Percentiles rank a stretch among this genome's conserved stretches.
Conservation (phyloP, 2,797 vertebrate species). For the Hybognathus amarus region DNA sequence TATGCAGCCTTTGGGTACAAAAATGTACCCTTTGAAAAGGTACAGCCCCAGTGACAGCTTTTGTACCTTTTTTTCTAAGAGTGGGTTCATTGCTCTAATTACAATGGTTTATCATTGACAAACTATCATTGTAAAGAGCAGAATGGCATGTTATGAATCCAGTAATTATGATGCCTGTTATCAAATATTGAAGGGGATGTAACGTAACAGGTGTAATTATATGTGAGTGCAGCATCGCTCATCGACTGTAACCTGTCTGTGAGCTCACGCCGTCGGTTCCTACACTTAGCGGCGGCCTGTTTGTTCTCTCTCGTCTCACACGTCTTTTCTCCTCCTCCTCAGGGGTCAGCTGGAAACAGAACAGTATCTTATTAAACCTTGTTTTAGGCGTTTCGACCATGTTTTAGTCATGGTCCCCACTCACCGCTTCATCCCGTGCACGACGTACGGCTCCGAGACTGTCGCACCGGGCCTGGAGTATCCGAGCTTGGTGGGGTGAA, state of each 20-base stretch:
- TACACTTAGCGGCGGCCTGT: slow-evolving; percentile 92
- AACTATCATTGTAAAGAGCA: slow-evolving; percentile 1
- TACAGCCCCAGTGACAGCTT: too few species aligned
- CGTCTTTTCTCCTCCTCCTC: slow-evolving; percentile 95
- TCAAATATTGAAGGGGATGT: not conserved
- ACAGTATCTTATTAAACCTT: slow-evolving; percentile 4
- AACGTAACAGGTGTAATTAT: slow-evolving; percentile 12
- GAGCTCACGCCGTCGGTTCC: slow-evolving; percentile 92
- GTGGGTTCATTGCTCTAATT: slow-evolving; percentile 1
- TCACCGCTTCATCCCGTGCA: slow-evolving; percentile 90
- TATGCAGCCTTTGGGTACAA: too few species aligned
- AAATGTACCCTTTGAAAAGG: too few species aligned
- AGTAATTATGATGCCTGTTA: not conserved
- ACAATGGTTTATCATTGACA: slow-evolving; percentile 10
- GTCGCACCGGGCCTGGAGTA: slow-evolving; percentile 68
- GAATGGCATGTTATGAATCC: slow-evolving; percentile 4
- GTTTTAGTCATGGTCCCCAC: slow-evolving; percentile 57
- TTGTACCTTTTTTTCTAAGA: too few species aligned
- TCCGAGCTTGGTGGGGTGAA: slow-evolving; percentile 76
- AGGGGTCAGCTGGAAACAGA: slow-evolving; percentile 82
- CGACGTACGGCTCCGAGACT: slow-evolving; percentile 84
- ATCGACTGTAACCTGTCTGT: slow-evolving; percentile 95
- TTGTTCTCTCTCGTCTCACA: slow-evolving; percentile 92
- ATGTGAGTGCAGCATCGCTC: slow-evolving; percentile 69
- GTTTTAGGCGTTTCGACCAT: not conserved